These are phyloP conservation scores for Rhinoptilus africanus DNA, from an alignment of 2,113 vertebrate species.

Conservation along the genomic window DNA sequence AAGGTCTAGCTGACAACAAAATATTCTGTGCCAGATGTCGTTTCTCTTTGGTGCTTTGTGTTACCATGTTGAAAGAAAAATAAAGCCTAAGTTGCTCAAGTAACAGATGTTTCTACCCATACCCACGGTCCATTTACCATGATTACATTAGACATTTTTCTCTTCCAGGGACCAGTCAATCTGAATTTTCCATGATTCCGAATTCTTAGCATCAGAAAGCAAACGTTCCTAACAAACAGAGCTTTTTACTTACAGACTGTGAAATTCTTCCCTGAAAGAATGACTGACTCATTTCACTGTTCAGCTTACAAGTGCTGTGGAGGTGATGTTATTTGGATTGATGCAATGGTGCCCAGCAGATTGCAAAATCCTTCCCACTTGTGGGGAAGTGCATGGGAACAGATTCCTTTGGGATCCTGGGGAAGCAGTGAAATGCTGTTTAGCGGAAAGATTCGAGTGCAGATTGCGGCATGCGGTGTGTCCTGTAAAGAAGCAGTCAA, in stretches of 20 bases:
- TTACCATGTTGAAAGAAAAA: background rate
- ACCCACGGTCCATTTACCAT: background rate
- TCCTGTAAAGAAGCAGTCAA: background rate
- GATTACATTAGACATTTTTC: background rate
- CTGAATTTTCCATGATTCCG: background rate
- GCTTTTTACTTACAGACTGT: background rate
- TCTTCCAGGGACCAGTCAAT: background rate
- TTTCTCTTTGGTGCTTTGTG: background rate
- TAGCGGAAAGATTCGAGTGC: background rate
- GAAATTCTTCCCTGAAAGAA: background rate
- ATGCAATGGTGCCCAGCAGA: background rate
- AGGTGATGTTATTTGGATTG: background rate
- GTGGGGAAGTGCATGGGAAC: background rate
- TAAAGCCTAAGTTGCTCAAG: background rate
- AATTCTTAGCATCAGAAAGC: background rate
- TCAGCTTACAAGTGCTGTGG: background rate
- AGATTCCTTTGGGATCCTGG: background rate
- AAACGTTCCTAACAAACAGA: background rate
- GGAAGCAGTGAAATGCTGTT: background rate
- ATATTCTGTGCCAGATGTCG: background rate
- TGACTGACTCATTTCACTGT: background rate
- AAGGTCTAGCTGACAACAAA: constrained; percentile 7
- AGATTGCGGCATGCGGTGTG: rapidly evolving
- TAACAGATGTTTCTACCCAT: constrained; percentile 26
- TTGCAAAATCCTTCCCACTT: background rate